Conservation (phyloP, 2,888 invertebrate species). For the Liopterus haemorrhoidalis region DNA sequence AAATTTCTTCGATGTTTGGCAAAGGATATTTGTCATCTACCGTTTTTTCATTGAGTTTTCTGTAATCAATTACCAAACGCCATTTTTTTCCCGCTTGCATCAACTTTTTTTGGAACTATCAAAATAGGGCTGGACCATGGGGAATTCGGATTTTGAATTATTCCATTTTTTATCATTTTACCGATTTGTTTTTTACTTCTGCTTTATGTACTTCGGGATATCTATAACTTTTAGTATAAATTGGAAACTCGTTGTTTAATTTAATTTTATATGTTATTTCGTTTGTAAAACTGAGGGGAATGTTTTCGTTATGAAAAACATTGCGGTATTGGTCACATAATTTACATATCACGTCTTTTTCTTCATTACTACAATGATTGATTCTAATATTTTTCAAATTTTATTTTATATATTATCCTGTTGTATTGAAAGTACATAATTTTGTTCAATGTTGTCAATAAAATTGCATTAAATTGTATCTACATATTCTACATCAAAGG, state of each 20-base stretch:
- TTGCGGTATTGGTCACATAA: conserved; percentile 17
- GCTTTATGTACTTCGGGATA: conserved; percentile 31
- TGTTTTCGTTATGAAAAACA: conserved; percentile 22
- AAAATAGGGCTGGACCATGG: conserved; percentile 40
- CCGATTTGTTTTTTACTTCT: conserved; percentile 36
- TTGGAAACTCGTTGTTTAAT: too few species aligned
- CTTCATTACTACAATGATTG: conserved; percentile 16
- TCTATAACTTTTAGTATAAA: too few species aligned
- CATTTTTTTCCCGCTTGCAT: conserved; percentile 37
- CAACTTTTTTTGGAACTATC: conserved; percentile 39
- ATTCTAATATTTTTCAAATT: too few species aligned
- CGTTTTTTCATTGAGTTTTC: conserved; percentile 35
- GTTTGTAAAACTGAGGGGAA: conserved; percentile 30
- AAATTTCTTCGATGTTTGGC: conserved; percentile 22
- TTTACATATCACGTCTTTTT: conserved; percentile 12
- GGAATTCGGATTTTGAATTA: conserved; percentile 36
- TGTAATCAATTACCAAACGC: conserved; percentile 35
- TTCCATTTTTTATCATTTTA: conserved; percentile 35
- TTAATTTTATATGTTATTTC: conserved; percentile 28
- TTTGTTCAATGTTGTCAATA: conserved; percentile 4
- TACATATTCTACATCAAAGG: conserved; percentile 5
- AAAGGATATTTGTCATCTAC: conserved; percentile 33
- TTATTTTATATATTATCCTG: conserved; percentile 5
- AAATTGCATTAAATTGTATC: neutral
- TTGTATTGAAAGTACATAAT: neutral